phyloP scores from a whole-genome alignment of 2,113 vertebrate genomes.

The Chamaetylas fuelleborni region DNA sequence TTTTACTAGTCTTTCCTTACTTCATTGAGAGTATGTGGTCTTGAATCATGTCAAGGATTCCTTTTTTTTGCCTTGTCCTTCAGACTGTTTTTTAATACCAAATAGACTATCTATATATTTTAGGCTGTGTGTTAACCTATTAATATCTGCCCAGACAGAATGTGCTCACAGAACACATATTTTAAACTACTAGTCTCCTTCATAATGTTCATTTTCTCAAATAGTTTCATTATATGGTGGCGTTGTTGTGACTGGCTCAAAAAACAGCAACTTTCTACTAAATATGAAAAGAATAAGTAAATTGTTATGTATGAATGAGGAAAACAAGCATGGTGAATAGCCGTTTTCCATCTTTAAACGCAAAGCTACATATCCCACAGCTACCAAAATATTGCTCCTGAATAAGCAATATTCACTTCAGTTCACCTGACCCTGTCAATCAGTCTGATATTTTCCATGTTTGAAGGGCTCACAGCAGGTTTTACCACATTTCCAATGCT shows the following conservation, averaged over 20 bases:
- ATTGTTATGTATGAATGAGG: background rate
- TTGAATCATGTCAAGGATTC: background rate
- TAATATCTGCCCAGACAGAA: background rate
- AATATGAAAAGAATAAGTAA: background rate
- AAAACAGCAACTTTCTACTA: background rate
- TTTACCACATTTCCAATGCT: background rate
- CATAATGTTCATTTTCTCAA: background rate
- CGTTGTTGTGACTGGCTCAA: background rate
- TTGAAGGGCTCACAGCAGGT: background rate
- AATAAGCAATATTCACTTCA: background rate
- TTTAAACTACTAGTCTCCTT: background rate
- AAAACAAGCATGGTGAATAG: background rate
- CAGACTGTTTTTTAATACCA: background rate
- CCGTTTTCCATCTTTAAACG: background rate
- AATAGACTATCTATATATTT: background rate
- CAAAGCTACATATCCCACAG: background rate
- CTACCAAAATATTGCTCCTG: background rate
- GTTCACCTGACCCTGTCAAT: accelerated
- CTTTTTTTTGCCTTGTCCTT: background rate
- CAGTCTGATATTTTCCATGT: background rate
- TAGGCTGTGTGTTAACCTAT: background rate
- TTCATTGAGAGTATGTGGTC: background rate
- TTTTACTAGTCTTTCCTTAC: background rate
- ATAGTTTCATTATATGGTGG: background rate
- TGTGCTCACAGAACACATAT: background rate